phyloP scores from a whole-genome alignment of 2,888 invertebrate species.

The Polydesmus complanatus region DNA sequence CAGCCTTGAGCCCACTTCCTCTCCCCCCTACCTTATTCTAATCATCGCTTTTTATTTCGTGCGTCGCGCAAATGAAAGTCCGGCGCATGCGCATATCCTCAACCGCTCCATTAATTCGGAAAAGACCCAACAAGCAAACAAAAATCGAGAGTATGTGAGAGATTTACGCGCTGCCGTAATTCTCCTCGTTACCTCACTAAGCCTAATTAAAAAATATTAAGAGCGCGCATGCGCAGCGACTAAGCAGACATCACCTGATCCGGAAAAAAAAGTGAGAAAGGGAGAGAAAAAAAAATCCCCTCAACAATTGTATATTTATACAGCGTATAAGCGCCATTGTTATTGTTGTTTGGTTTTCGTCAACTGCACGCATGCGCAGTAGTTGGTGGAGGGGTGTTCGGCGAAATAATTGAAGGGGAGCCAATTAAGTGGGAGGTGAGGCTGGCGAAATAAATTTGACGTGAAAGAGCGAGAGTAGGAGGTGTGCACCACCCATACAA shows the following conservation, averaged over 20 bases:
- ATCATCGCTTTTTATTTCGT: too few species aligned
- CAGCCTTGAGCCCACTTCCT: too few species aligned
- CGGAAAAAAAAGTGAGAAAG: not conserved
- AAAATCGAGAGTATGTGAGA: too few species aligned
- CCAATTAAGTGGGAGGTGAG: not conserved
- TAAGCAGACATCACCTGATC: not conserved
- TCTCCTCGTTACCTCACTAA: too few species aligned
- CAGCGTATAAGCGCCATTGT: not conserved
- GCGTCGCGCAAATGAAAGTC: too few species aligned
- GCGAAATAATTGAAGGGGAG: not conserved
- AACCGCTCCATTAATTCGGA: too few species aligned
- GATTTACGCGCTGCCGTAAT: too few species aligned
- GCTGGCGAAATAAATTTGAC: not conserved
- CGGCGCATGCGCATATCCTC: too few species aligned
- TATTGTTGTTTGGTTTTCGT: not conserved
- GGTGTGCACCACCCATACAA: not conserved
- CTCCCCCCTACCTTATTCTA: too few species aligned
- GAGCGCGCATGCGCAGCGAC: not conserved
- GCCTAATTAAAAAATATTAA: too few species aligned
- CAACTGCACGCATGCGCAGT: not conserved
- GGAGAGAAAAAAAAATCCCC: not conserved
- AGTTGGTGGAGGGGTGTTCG: not conserved
- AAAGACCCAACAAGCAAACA: too few species aligned
- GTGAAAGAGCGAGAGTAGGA: not conserved
- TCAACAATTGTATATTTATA: not conserved